phyloP scores from a whole-genome alignment of 2,113 vertebrate species.

The Ramphastos sulfuratus region DNA sequence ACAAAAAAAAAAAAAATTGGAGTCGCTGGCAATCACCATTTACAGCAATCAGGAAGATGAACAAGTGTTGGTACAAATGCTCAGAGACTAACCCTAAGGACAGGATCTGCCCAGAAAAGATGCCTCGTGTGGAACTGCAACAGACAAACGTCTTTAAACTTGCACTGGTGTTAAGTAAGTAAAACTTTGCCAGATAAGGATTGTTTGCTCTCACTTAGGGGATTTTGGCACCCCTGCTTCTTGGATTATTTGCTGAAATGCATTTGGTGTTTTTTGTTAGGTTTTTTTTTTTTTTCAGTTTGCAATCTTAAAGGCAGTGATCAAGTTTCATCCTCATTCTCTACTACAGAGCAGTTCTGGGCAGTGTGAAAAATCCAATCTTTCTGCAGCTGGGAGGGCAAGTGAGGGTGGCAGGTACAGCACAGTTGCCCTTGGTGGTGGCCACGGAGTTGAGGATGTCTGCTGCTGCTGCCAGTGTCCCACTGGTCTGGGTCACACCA shows the following conservation, averaged over 20 bases:
- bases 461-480: neutral
- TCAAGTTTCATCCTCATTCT: neutral
- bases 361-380: neutral
- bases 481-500: neutral
- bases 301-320: neutral
- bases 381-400: neutral
- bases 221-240: constrained; percentile 24
- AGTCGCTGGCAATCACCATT: neutral
- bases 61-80: constrained; percentile 7
- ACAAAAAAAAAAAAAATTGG: neutral
- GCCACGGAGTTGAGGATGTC: neutral
- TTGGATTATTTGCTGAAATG: constrained; percentile 50
- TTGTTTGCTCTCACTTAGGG: constrained; percentile 43
- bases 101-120: neutral
- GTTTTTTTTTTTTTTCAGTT: neutral
- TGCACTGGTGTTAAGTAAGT: constrained; percentile 12
- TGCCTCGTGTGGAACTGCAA: constrained; percentile 11
- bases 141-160: constrained; percentile 39
- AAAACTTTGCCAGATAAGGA: constrained; percentile 28
- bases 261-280: neutral
- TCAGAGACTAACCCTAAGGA: neutral
- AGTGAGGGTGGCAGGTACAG: neutral
- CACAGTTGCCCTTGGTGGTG: rapidly evolving
- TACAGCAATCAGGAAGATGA: constrained; percentile 15
- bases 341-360: neutral